Evolutionary conservation across 2,888 invertebrate species (phyloP).

Genomic region (Diplazon laetatorius): DNA sequence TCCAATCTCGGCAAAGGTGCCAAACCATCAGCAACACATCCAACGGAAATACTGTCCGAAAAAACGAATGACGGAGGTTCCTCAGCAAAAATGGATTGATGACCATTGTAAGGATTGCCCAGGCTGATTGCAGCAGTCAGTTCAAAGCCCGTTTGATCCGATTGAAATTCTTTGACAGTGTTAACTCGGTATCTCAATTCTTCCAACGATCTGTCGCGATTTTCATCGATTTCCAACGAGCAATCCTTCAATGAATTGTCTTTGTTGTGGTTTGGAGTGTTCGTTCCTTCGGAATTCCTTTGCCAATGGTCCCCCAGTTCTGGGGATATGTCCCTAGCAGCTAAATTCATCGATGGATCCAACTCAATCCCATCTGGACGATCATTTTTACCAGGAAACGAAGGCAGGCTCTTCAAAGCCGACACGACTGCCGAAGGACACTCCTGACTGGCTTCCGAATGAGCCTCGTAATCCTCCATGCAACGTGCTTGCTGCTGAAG

Average conservation of each 20-base stretch:
- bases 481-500: constrained; percentile 16
- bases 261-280: background rate
- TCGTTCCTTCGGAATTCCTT: no score
- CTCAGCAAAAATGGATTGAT: constrained; percentile 56
- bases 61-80: constrained; percentile 70
- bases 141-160: constrained; percentile 23
- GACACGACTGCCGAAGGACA: background rate
- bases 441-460: constrained; percentile 29
- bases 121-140: background rate
- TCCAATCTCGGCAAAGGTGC: no score
- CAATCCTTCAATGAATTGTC: background rate
- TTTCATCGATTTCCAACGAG: background rate
- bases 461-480: constrained; percentile 29
- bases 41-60: constrained; percentile 62
- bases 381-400: background rate
- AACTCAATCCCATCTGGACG: no score
- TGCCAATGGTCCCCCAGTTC: no score
- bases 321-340: no score
- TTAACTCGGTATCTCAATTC: constrained; percentile 14
- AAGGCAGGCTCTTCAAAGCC: background rate
- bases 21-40: no score
- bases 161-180: constrained; percentile 14
- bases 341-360: no score
- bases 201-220: constrained; percentile 30
- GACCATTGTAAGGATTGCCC: background rate